These are phyloP conservation scores for Neuroscelio doddi DNA, from an alignment of 2,888 invertebrate species.

Conservation along the genomic window DNA sequence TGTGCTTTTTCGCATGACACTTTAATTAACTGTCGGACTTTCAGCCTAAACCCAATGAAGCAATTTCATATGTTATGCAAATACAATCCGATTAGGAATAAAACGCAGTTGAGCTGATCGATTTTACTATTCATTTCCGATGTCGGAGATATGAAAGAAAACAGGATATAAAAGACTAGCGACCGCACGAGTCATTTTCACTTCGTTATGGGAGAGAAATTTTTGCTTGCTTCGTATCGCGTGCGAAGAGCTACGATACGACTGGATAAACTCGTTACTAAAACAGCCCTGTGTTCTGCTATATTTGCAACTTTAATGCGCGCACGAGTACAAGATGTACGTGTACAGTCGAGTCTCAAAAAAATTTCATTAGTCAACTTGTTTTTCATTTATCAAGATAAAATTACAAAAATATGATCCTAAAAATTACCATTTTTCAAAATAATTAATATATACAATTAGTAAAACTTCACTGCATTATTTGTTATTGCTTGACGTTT, in stretches of 20 bases:
- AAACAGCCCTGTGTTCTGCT: conserved; percentile 27
- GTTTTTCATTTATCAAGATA: no score
- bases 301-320: conserved; percentile 40
- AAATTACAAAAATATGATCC: no score
- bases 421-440: no score
- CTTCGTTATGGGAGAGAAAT: conserved; percentile 62
- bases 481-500: no score
- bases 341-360: not conserved
- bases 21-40: no score
- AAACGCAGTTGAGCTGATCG: conserved; percentile 34
- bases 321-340: conserved; percentile 35
- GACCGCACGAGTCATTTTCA: conserved; percentile 55
- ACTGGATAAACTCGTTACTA: conserved; percentile 53
- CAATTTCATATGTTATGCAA: not conserved
- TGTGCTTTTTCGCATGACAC: no score
- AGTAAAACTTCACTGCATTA: no score
- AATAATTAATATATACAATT: no score
- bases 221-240: conserved; percentile 55
- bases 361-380: conserved; percentile 1
- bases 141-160: conserved; percentile 31
- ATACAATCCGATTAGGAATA: conserved; percentile 15
- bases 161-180: conserved; percentile 39
- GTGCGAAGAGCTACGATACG: conserved; percentile 56
- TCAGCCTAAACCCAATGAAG: not conserved
- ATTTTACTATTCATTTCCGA: conserved; percentile 40